A percentile compares a stretch with the other conserved stretches of the same genome.
phyloP scores from a whole-genome alignment of 2,888 invertebrate genomes.

The Epinotia brunnichana region DNA sequence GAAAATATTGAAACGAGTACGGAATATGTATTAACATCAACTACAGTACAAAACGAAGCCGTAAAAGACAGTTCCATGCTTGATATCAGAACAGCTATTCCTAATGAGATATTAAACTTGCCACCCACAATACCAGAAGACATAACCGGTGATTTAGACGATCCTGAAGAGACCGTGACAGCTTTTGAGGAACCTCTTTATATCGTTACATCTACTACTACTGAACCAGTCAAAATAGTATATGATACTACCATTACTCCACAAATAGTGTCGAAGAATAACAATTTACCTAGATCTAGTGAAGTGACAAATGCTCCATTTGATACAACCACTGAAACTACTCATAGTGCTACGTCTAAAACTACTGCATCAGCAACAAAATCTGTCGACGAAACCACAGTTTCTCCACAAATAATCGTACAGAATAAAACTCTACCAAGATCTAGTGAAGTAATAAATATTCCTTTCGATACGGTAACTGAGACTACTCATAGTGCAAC shows the following conservation, averaged over 20 bases:
- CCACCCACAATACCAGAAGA: conserved; percentile 64
- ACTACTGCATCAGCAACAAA: conserved; percentile 45
- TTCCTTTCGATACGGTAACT: conserved; percentile 45
- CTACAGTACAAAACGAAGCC: conserved; percentile 50
- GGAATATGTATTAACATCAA: conserved; percentile 51
- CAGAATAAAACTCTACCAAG: conserved; percentile 38
- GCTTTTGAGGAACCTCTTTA: conserved; percentile 42
- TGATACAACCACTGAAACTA: conserved; percentile 47
- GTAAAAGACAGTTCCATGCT: conserved; percentile 66
- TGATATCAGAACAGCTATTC: conserved; percentile 72
- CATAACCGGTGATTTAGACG: conserved; percentile 59
- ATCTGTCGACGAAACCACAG: conserved; percentile 46
- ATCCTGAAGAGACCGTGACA: conserved; percentile 52
- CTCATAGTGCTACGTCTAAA: conserved; percentile 19
- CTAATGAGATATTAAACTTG: conserved; percentile 67
- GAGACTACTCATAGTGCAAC: conserved; percentile 3
- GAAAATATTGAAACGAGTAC: conserved; percentile 53
- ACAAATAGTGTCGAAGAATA: conserved; percentile 30
- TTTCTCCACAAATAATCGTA: conserved; percentile 34
- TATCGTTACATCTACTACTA: conserved; percentile 43
- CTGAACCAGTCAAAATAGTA: conserved; percentile 44
- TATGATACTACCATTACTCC: conserved; percentile 46
- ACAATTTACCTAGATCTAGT: conserved; percentile 38
- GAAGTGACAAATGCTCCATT: conserved; percentile 42
- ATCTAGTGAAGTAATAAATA: conserved; percentile 43